These are phyloP conservation scores for Anguilla pacifica DNA, from an alignment of 2,797 vertebrate genomes.

Conservation along the genomic window DNA sequence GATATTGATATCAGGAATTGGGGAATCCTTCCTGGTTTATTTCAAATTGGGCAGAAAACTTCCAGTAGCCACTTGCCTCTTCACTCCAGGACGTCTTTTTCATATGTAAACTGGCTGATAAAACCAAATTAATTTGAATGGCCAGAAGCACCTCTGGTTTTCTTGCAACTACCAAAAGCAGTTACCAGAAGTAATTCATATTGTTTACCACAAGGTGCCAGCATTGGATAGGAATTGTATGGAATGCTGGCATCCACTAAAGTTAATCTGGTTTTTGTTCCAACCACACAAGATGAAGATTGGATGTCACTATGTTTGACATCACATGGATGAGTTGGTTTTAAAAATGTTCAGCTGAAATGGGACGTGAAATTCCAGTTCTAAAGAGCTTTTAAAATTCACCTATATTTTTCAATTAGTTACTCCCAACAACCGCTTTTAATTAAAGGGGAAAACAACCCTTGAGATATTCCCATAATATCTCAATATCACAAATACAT, in stretches of 20 bases:
- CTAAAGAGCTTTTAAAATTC: neutral
- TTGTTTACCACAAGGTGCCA: constrained; percentile 58
- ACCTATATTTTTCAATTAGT: neutral
- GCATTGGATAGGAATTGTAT: constrained; percentile 36
- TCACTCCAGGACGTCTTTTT: neutral
- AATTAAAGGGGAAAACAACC: neutral
- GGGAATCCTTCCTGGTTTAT: too few relatives aligned
- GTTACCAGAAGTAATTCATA: constrained; percentile 18
- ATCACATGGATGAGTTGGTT: neutral
- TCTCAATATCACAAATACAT: neutral
- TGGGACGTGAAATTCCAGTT: neutral
- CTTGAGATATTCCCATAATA: neutral
- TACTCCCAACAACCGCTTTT: neutral
- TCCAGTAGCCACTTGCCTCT: neutral
- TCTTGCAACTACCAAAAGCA: neutral
- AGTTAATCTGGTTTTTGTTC: neutral
- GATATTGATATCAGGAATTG: too few relatives aligned
- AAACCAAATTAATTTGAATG: neutral
- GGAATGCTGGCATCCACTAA: neutral
- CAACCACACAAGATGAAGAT: neutral
- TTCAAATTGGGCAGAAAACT: too few relatives aligned
- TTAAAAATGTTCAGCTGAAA: neutral
- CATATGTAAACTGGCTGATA: neutral
- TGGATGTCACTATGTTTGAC: neutral
- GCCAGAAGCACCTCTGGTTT: neutral